Base-by-base conservation (phyloP, 2,888 invertebrate species). In the Petrophora chlorosata region DNA sequence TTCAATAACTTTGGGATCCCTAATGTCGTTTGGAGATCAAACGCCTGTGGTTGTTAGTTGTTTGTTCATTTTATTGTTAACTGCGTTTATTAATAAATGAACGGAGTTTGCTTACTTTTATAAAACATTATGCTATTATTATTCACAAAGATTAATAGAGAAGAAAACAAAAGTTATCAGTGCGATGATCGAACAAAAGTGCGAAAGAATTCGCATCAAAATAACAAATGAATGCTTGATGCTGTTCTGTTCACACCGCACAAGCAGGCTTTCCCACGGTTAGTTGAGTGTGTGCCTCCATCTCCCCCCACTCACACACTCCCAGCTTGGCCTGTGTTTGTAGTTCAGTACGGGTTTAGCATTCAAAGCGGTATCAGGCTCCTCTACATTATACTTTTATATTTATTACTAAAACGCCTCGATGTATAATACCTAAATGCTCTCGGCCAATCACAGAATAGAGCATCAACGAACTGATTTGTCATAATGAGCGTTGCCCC, bases 341-440 rank as follows among this genome's bases (percentile, higher is more conserved):
- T 83, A 80, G 79, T 83, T 80, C 82, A 82, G 82, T 85, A 83
- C 85, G 82, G 76, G 83, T 78, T 83, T 85, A 85, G 85, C 83
- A 86, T 88, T 85, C 85, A 85, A 82, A 85, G 82, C 82, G 78
- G 73, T 75, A 77, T 80, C 82, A 80, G 79, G 77, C 83, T 79
- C 82, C 71, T 74, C 72, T 73, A 79, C 82, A 87, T 86, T 84
- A 87, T 81, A 86, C 82, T 83, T 84, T 82, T 79, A 85, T 85
- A 86, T 84, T 85, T 85, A 85, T 85, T 85, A 77, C 82, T 80
- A 76, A 82, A 81, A 80, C 82, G 80, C 78, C 77, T 74, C 77
- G 71, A 75, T 73, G 71, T 70, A 77, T 68, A 15, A 25, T 25
- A 73, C 70, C 66, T 50, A 56, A 55, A 36, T 25, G 56, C 53